phyloP scores from a whole-genome alignment of 2,888 invertebrate genomes.

The Caenorhabditis sp. region DNA sequence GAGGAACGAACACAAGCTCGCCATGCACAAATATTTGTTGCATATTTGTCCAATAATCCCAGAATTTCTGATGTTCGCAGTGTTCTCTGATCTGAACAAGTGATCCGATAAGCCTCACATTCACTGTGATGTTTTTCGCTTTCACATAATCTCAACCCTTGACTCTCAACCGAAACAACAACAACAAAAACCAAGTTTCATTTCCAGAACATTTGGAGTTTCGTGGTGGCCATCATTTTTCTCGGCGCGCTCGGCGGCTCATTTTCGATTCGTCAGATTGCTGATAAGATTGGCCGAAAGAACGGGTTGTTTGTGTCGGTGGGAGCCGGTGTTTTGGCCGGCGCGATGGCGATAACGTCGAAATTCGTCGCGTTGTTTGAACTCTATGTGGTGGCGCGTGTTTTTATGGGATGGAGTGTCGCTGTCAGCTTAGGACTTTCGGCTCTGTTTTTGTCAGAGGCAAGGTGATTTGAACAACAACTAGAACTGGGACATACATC shows the following conservation, averaged over 20 bases:
- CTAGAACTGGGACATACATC: too few relatives aligned
- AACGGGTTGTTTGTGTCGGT: slow-evolving; percentile 53
- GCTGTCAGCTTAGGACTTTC: slow-evolving; percentile 53
- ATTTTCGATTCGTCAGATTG: slow-evolving; percentile 42
- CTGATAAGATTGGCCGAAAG: slow-evolving; percentile 57
- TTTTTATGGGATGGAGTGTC: slow-evolving; percentile 59
- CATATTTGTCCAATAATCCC: too few relatives aligned
- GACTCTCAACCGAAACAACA: too few relatives aligned
- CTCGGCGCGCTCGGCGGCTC: slow-evolving; percentile 60
- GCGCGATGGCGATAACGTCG: slow-evolving; percentile 45
- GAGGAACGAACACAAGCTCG: too few relatives aligned
- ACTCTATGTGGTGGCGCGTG: slow-evolving; percentile 53
- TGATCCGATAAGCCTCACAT: too few relatives aligned
- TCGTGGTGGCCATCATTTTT: slow-evolving; percentile 59
- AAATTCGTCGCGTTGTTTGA: slow-evolving; percentile 59
- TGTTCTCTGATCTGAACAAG: too few relatives aligned
- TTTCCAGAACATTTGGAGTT: slow-evolving; percentile 62
- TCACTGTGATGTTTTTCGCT: too few relatives aligned
- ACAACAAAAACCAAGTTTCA: too few relatives aligned
- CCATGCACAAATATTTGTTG: too few relatives aligned
- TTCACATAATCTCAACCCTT: too few relatives aligned
- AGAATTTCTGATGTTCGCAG: too few relatives aligned
- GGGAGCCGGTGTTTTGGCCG: slow-evolving; percentile 41
- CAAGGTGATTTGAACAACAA: slow-evolving; percentile 26
- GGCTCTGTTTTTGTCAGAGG: slow-evolving; percentile 51